These are phyloP conservation scores for Branchipolynoe longqiensis DNA, from an alignment of 2,888 invertebrate genomes.

Conservation along the genomic window DNA sequence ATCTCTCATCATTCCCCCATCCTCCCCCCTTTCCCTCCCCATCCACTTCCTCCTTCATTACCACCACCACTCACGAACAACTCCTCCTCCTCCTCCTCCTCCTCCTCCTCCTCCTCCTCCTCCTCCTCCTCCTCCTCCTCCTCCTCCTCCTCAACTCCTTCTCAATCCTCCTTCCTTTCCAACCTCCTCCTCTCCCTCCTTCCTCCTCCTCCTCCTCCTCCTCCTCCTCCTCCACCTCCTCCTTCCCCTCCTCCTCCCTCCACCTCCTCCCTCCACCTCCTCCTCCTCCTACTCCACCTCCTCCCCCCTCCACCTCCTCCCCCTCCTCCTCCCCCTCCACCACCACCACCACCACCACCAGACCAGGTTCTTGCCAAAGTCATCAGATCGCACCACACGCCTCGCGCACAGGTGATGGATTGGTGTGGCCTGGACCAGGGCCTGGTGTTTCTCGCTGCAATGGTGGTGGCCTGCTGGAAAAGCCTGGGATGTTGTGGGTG, in stretches of 20 bases:
- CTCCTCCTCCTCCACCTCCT: no score
- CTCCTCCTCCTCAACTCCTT: neutral
- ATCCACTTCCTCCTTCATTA: neutral
- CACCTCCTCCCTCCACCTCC: neutral
- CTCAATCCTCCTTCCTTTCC: neutral
- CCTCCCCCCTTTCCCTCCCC: neutral
- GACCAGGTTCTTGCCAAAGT: neutral
- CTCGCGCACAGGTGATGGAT: neutral
- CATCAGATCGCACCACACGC: neutral
- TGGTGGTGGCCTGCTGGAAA: no score
- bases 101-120: neutral
- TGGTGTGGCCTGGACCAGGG: neutral
- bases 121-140: neutral
- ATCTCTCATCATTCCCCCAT: neutral
- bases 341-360: neutral
- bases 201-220: neutral
- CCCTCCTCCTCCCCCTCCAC: neutral
- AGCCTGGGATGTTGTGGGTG: no score
- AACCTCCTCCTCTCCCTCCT: neutral
- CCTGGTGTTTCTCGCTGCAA: constrained; percentile 13
- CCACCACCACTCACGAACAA: neutral
- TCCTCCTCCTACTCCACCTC: neutral
- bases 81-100: constrained; percentile 7
- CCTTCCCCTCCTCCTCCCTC: neutral
- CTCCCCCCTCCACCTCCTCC: no score